Evolutionary conservation across 23 tunicate species (phyloP), one percentile per base, ranked within the genome.

Genomic region (Ascidia mentula): DNA sequence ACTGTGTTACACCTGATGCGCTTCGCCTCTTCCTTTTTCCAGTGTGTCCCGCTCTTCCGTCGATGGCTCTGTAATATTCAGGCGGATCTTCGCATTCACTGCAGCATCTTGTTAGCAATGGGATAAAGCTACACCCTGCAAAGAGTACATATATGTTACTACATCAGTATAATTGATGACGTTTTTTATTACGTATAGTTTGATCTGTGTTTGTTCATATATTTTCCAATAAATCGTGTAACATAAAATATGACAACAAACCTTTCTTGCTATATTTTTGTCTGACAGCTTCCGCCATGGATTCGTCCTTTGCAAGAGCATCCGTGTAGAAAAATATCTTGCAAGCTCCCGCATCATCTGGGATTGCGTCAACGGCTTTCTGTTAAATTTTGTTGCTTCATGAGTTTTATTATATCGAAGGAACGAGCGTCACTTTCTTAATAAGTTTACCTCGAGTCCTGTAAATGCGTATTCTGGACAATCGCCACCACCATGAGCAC

Each of bases 41-140:
- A 34, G 74, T 28, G 39, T n/a, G 31, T 9, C 3, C 32, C 6
- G 53, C n/a, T n/a, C n/a, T 38, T 1, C 31, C 59, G 87, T 86
- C 97, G 26, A 69, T 59, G 36, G 82, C 91, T 37, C 75, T 65
- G 74, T 91, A 91, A 61, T 86, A 91, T n/a, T 86, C 87, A 2
- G 82, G 83, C 20, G 90, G 83, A 60, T 82, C 84, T 32, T 73
- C 84, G 40, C 97, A 91, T 26, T 69, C 35, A 24, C 81, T 87
- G 40, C 97, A 91, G 46, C 97, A 91, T 37, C 97, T 88, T 18
- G 97, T 91, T 37, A 91, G 59, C 36, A 86, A 45, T 30, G 91
- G 97, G 18, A 86, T 59, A 32, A 86, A 86, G 22, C 37, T 28
- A 59, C 97, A 91, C 5, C 80, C 97, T 91, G 32, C 4, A 69